phyloP scores from a whole-genome alignment of 2,888 invertebrate species.

The Thymelicus lineola region DNA sequence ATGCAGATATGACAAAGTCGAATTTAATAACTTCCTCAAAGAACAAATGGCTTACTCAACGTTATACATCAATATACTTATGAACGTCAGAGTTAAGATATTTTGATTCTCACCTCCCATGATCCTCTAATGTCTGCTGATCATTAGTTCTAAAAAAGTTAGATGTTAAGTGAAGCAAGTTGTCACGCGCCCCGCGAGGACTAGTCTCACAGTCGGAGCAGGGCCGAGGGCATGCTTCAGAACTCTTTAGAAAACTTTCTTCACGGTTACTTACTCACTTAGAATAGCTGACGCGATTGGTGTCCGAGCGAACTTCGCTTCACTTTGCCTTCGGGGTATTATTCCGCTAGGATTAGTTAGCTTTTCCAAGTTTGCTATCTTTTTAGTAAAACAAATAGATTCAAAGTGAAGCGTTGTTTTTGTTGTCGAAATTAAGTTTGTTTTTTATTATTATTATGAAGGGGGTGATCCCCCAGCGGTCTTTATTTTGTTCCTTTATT shows the following conservation, averaged over 20 bases:
- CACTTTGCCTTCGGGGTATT: conserved; percentile 9
- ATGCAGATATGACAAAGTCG: too few relatives aligned
- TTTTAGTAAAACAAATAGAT: neutral
- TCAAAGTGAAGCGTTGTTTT: neutral
- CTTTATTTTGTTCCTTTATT: too few relatives aligned
- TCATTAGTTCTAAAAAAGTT: neutral
- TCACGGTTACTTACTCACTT: conserved; percentile 23
- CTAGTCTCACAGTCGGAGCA: neutral
- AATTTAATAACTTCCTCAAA: too few relatives aligned
- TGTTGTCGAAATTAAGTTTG: too few relatives aligned
- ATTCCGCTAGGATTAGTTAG: conserved; percentile 9
- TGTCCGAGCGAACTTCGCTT: conserved; percentile 7
- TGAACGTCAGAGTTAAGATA: too few relatives aligned
- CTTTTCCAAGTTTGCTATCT: conserved; percentile 2
- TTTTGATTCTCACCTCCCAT: too few relatives aligned
- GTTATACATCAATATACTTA: too few relatives aligned
- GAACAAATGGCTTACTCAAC: too few relatives aligned
- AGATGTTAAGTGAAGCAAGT: conserved; percentile 1
- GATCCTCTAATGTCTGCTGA: too few relatives aligned
- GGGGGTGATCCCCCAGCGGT: too few relatives aligned
- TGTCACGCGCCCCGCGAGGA: conserved; percentile 2
- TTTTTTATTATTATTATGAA: too few relatives aligned
- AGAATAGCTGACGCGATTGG: conserved; percentile 16
- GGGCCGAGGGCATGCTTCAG: conserved; percentile 10
- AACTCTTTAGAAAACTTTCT: conserved; percentile 19